phyloP scores from a whole-genome alignment of 37 sponge, comb jelly and placozoan species.

The Chondrosia reniformis region DNA sequence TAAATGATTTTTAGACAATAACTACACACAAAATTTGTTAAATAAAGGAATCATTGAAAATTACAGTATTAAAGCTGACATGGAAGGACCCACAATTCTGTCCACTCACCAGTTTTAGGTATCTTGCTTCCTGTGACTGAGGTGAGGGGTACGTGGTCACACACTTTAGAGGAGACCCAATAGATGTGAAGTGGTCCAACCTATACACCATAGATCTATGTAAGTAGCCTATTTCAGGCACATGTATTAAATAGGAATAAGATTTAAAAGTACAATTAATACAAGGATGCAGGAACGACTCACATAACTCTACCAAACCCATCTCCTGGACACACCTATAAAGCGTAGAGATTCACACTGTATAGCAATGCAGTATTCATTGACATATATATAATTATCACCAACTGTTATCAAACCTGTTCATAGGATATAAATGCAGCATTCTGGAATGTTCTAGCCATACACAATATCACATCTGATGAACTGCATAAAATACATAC shows the following conservation, averaged over 20 bases:
- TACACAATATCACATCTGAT: constrained; percentile 36
- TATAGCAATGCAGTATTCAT: background rate
- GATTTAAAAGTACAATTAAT: too few relatives aligned
- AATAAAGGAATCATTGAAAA: too few relatives aligned
- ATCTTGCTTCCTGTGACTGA: constrained; percentile 36
- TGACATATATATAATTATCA: background rate
- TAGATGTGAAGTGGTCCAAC: constrained; percentile 36
- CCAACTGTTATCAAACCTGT: constrained; percentile 38
- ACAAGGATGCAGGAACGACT: constrained; percentile 16
- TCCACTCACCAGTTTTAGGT: constrained; percentile 37
- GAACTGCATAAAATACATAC: constrained; percentile 2
- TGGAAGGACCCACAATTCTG: too few relatives aligned
- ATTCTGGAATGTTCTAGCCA: constrained; percentile 37
- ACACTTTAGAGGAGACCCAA: constrained; percentile 51
- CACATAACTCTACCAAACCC: constrained; percentile 80
- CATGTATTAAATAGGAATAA: too few relatives aligned
- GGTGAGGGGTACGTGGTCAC: constrained; percentile 39
- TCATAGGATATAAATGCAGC: constrained; percentile 67
- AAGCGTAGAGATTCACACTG: background rate
- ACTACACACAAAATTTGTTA: too few relatives aligned
- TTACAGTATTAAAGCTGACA: too few relatives aligned
- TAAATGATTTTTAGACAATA: too few relatives aligned
- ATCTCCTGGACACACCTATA: constrained; percentile 64
- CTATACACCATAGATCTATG: constrained; percentile 18
- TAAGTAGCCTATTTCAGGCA: too few relatives aligned